Base-by-base conservation (phyloP, 2,797 vertebrate genomes). In the Orestias chungarensis region DNA sequence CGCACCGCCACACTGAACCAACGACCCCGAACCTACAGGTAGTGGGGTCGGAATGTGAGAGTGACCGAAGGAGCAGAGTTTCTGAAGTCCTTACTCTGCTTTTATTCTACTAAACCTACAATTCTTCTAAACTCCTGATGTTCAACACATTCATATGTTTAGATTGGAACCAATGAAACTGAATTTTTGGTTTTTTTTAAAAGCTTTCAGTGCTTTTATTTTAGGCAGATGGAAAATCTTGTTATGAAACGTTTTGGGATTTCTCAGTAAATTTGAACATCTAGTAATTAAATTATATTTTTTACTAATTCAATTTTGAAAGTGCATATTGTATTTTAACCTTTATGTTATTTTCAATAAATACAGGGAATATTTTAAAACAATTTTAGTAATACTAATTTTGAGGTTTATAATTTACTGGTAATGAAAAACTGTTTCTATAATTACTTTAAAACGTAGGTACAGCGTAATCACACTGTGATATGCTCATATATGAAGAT, bases 11-110 rank as follows among this genome's bases (percentile, higher is more conserved):
- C 97, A 78, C 95, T 97, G 77, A 96, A 95, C 94, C 97, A 97
- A 82, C 96, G 97, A 85, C 96, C 95, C 90, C 95, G 96, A 92
- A 98, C 97, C 20, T 96, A 96, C 96, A 98, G 97, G 97, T 99
- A 97, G 92, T 86, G 66, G 71, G 66, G 84, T 61, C 64, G 11
- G 12, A 18, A 68, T 7, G 54, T 17, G 27, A 71, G 73, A 66
- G 5, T 46, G 77, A 74, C 73, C 17, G 75, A 79, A 68, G 10
- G 9, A 43, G 4, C 12, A 0, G 25, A 25, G 20, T 49, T 25
- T 43, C 70, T n/a, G 49, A 54, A 46, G 12, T 73, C 15, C 44
- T 40, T 3, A 6, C 5, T 66, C 44, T 47, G 0, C 69, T 78
- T 49, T 64, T 15, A n/a, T 11, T 33, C 47, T 31, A 23, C 73